Conservation (phyloP, 2,797 vertebrate genomes). For the Typhlichthys subterraneus region DNA sequence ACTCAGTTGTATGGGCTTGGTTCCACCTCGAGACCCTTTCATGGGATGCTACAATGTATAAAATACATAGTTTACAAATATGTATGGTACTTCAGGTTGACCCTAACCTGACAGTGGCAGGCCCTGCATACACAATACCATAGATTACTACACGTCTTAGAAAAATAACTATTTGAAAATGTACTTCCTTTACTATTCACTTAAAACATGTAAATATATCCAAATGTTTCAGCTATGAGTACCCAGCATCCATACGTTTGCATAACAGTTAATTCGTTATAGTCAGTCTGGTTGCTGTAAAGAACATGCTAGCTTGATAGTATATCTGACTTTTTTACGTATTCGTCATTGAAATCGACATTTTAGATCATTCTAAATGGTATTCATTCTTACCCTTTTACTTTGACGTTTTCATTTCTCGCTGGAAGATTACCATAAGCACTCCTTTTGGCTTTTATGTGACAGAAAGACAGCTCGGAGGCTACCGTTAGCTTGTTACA, state of each 20-base stretch:
- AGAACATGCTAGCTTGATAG: constrained; percentile 36
- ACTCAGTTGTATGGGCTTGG: constrained; percentile 71
- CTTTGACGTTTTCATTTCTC: not conserved
- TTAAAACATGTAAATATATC: too few species aligned
- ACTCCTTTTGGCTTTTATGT: constrained; percentile 3
- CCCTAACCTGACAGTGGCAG: constrained; percentile 47
- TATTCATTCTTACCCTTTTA: constrained; percentile 20
- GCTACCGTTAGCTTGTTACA: constrained; percentile 63
- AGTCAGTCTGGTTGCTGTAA: constrained; percentile 30
- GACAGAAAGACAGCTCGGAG: constrained; percentile 15
- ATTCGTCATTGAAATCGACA: not conserved
- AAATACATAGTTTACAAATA: constrained; percentile 10
- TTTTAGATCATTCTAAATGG: not conserved
- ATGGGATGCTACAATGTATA: constrained; percentile 53
- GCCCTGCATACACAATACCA: constrained; percentile 57
- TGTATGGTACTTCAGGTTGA: constrained; percentile 10
- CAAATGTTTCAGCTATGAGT: too few species aligned
- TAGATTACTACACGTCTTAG: too few species aligned
- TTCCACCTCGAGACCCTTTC: constrained; percentile 67
- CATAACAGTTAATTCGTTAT: constrained; percentile 5
- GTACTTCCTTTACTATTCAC: too few species aligned
- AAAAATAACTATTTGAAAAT: not conserved
- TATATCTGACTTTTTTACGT: constrained; percentile 19
- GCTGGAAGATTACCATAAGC: not conserved
- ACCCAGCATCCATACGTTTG: not conserved